Percentiles rank a stretch among this genome's conserved stretches.
phyloP scores from a whole-genome alignment of 2,888 invertebrate genomes.

The Drosophila peninsularis region DNA sequence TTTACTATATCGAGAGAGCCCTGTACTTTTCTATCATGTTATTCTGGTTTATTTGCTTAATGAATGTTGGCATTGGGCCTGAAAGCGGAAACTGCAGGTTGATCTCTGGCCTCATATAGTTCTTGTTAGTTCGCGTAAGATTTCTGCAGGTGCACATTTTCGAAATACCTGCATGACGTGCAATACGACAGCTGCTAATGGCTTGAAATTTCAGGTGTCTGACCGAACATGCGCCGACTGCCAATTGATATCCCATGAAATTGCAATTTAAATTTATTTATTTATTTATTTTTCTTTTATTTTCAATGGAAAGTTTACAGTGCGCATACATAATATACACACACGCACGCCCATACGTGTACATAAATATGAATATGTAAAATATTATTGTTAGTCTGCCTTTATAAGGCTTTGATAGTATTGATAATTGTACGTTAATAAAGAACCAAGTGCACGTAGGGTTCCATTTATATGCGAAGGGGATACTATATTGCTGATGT shows the following conservation, averaged over 20 bases:
- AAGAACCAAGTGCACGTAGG: slow-evolving; percentile 23
- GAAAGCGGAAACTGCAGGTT: slow-evolving; percentile 58
- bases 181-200: slow-evolving; percentile 70
- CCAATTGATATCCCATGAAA: slow-evolving; percentile 64
- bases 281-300: slow-evolving; percentile 26
- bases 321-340: slow-evolving; percentile 31
- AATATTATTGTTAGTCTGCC: slow-evolving; percentile 22
- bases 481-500: slow-evolving; percentile 15
- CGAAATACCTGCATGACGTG: slow-evolving; percentile 53
- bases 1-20: not conserved
- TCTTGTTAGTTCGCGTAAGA: slow-evolving; percentile 16
- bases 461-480: slow-evolving; percentile 44
- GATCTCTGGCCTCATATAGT: slow-evolving; percentile 30
- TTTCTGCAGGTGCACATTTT: slow-evolving; percentile 65
- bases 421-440: slow-evolving; percentile 36
- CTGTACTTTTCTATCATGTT: slow-evolving; percentile 22
- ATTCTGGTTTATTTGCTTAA: slow-evolving; percentile 5
- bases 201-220: slow-evolving; percentile 59
- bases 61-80: slow-evolving; percentile 47
- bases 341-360: slow-evolving; percentile 3
- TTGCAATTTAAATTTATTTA: slow-evolving; percentile 52
- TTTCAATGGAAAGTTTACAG: slow-evolving; percentile 61
- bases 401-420: slow-evolving; percentile 39
- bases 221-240: slow-evolving; percentile 27
- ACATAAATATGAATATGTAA: slow-evolving; percentile 10